These are phyloP conservation scores for Umimayanthus kanabou DNA, from an alignment of 92 coral and sea anemone genomes.

Conservation along the genomic window DNA sequence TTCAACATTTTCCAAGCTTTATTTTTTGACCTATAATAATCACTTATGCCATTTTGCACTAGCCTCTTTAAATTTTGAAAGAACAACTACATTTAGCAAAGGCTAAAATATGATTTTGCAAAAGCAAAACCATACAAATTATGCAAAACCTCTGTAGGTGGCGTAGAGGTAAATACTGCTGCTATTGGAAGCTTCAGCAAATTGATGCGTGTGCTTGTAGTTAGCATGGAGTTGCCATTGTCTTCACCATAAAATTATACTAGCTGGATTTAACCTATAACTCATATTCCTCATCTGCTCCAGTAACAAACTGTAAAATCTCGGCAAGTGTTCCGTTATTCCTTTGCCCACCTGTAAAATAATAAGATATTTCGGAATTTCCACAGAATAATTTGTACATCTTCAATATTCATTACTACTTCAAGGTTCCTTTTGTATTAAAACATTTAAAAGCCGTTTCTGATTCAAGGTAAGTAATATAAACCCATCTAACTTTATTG, in stretches of 20 bases:
- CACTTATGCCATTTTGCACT: too few species aligned
- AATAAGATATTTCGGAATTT: background rate
- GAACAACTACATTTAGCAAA: background rate
- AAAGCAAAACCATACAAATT: constrained; percentile 57
- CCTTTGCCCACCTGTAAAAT: constrained; percentile 56
- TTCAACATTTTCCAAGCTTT: too few species aligned
- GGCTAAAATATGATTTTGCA: constrained; percentile 51
- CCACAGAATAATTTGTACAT: background rate
- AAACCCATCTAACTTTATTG: too few species aligned
- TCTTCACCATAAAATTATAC: constrained; percentile 37
- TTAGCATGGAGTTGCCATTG: constrained; percentile 46
- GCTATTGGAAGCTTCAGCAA: constrained; percentile 51
- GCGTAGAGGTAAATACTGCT: constrained; percentile 40
- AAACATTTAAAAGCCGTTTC: too few species aligned
- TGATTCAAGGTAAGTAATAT: too few species aligned
- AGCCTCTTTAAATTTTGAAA: too few species aligned
- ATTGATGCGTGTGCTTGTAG: constrained; percentile 61
- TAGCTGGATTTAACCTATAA: constrained; percentile 43
- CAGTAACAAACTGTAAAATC: constrained; percentile 56
- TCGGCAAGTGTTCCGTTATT: constrained; percentile 50
- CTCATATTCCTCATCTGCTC: constrained; percentile 56
- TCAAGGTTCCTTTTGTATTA: too few species aligned
- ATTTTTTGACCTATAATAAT: too few species aligned
- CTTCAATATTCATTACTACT: background rate
- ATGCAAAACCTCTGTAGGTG: constrained; percentile 41